Evolutionary conservation across 1,140 invertebrate species (phyloP).

Genomic region (Bombyx mandarina): DNA sequence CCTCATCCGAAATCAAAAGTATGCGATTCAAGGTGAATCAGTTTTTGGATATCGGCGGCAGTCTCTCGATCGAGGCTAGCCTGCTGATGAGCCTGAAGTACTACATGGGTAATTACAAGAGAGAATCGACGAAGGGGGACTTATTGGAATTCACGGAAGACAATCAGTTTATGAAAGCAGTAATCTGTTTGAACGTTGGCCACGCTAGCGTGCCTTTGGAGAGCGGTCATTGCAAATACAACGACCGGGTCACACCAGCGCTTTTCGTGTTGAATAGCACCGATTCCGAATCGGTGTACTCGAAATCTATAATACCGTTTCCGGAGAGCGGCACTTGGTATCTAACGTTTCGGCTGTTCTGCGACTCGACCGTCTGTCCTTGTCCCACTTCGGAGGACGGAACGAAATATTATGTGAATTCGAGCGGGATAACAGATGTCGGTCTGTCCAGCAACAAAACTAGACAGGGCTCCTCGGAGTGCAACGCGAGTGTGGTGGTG

Average conservation of each 20-base stretch:
- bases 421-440: conserved; percentile 18
- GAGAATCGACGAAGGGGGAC: conserved; percentile 36
- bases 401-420: conserved; percentile 53
- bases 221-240: conserved; percentile 72
- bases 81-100: conserved; percentile 71
- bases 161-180: conserved; percentile 60
- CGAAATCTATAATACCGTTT: conserved; percentile 79
- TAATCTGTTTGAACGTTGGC: conserved; percentile 74
- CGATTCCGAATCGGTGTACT: conserved; percentile 70
- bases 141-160: conserved; percentile 52
- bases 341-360: conserved; percentile 76
- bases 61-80: conserved; percentile 75
- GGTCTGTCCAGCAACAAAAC: conserved; percentile 16
- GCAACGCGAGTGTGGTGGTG: conserved; percentile 65
- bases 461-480: conserved; percentile 37
- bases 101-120: conserved; percentile 64
- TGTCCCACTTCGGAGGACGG: conserved; percentile 52
- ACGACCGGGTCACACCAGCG: conserved; percentile 61
- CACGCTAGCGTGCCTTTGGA: conserved; percentile 70
- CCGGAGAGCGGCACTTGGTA: conserved; percentile 86
- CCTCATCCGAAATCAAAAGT: conserved; percentile 71
- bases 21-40: conserved; percentile 77
- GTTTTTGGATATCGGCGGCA: conserved; percentile 81
- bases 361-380: conserved; percentile 64
- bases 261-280: conserved; percentile 73